A percentile compares a stretch with the other conserved stretches of the same genome.
These are phyloP conservation scores for Yponomeuta plumbellus DNA, from an alignment of 2,888 invertebrate genomes.

Conservation along the genomic window DNA sequence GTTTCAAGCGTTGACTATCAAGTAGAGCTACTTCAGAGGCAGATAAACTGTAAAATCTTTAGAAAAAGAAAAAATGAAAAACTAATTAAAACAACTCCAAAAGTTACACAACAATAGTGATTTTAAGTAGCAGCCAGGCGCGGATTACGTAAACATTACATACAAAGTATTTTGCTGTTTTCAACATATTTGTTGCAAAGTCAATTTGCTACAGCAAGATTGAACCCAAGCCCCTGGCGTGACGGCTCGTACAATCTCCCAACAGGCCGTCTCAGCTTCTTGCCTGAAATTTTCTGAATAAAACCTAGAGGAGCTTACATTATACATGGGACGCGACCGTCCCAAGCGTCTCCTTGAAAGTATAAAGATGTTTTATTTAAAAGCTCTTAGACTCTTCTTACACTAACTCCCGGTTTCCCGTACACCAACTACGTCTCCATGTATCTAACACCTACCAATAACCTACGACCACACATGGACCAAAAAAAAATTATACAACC, in stretches of 20 bases:
- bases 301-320: neutral
- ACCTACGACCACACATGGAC: too few relatives aligned
- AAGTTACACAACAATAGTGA: too few relatives aligned
- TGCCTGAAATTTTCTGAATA: neutral
- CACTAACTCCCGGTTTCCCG: neutral
- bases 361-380: constrained; percentile 58
- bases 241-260: neutral
- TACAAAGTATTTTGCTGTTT: neutral
- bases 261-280: neutral
- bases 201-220: neutral
- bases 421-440: neutral
- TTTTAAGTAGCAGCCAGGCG: too few relatives aligned
- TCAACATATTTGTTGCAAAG: neutral
- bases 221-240: neutral
- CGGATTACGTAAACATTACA: too few relatives aligned
- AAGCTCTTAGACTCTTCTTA: constrained; percentile 34
- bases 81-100: too few relatives aligned
- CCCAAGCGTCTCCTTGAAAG: constrained; percentile 32
- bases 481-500: too few relatives aligned
- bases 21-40: too few relatives aligned
- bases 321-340: neutral
- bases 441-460: too few relatives aligned
- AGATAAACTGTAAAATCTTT: too few relatives aligned
- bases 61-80: too few relatives aligned
- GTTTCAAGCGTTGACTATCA: too few relatives aligned